phyloP scores from a whole-genome alignment of 2,888 invertebrate species.

The Agriopis aurantiaria region DNA sequence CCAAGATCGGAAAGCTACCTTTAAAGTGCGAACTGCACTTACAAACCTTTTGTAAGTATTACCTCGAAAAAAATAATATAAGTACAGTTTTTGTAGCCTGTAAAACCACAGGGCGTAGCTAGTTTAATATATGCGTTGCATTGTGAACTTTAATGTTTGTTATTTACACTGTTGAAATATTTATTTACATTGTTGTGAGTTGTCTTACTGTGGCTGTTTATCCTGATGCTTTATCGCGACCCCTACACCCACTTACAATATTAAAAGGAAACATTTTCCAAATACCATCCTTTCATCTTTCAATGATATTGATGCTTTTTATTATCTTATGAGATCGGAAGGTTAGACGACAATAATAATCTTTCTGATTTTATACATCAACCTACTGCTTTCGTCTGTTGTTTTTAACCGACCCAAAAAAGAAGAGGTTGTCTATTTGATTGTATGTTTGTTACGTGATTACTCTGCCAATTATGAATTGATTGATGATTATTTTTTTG shows the following conservation, averaged over 20 bases:
- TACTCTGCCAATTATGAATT: too few species aligned
- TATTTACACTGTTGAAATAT: background rate
- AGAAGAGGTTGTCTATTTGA: too few species aligned
- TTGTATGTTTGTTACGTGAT: too few species aligned
- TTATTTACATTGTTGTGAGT: background rate
- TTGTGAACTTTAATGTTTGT: background rate
- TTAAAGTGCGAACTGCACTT: too few species aligned
- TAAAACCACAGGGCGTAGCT: too few species aligned
- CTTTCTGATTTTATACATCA: slow-evolving; percentile 7
- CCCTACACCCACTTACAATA: slow-evolving; percentile 24
- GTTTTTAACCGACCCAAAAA: background rate
- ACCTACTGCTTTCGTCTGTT: background rate
- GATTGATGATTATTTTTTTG: too few species aligned
- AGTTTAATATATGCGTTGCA: too few species aligned
- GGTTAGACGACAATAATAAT: background rate
- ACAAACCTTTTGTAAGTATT: too few species aligned
- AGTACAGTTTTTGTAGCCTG: too few species aligned
- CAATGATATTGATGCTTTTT: slow-evolving; percentile 28
- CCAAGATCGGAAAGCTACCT: too few species aligned
- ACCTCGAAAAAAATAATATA: too few species aligned
- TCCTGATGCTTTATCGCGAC: slow-evolving; percentile 4
- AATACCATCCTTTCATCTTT: slow-evolving; percentile 28
- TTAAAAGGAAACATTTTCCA: slow-evolving; percentile 26
- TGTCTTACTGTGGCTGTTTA: slow-evolving; percentile 3
- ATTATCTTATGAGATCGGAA: slow-evolving; percentile 9